Conservation (phyloP, 2,888 invertebrate species). For the Nomada hirtipes region DNA sequence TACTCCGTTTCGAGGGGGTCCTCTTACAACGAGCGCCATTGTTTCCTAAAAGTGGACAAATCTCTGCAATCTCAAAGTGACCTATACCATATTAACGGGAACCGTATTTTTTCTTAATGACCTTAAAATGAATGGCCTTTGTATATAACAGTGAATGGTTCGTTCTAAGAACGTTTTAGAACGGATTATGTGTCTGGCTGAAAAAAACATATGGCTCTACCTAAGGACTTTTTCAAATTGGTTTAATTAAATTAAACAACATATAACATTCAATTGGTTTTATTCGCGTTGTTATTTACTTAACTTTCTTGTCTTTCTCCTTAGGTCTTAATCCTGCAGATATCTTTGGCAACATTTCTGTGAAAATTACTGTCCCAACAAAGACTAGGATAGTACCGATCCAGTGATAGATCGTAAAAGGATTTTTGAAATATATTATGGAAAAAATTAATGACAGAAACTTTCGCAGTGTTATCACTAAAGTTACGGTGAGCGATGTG, state of each 20-base stretch:
- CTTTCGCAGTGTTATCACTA: conserved; percentile 97
- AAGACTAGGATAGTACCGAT: conserved; percentile 96
- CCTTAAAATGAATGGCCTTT: no score
- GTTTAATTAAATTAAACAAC: conserved; percentile 23
- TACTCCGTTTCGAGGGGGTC: no score
- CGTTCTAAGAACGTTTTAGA: no score
- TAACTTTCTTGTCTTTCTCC: conserved; percentile 63
- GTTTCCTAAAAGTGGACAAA: no score
- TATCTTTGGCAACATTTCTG: conserved; percentile 89
- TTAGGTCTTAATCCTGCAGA: conserved; percentile 56
- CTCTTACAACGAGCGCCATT: no score
- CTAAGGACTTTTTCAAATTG: no score
- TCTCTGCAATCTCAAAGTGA: no score
- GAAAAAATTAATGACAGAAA: conserved; percentile 98
- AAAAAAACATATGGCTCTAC: no score
- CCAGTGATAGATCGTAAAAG: conserved; percentile 97
- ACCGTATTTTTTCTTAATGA: no score
- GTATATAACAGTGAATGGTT: no score
- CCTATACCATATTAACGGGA: no score
- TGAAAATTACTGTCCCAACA: conserved; percentile 96
- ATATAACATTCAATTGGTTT: not conserved
- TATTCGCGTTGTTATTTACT: conserved; percentile 39
- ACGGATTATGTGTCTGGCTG: no score
- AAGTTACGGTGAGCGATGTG: conserved; percentile 96
- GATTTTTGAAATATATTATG: conserved; percentile 96